A percentile compares a stretch with the other conserved stretches of the same genome.
These are phyloP conservation scores for Aegithalos caudatus DNA, from an alignment of 2,113 vertebrate species.

Conservation along the genomic window DNA sequence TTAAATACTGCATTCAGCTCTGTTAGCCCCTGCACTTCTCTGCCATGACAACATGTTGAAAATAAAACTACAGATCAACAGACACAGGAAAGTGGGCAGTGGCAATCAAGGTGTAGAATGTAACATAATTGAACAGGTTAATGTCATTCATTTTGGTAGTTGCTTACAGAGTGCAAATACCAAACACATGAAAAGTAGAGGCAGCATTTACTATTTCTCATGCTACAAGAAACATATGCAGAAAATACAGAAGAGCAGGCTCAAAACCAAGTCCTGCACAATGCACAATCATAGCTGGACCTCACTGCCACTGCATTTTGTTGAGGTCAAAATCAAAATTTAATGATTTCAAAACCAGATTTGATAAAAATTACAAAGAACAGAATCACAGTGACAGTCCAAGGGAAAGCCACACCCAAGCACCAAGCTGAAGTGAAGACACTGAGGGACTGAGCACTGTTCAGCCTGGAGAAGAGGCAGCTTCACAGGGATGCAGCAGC, in stretches of 20 bases:
- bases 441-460: neutral
- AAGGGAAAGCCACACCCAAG: neutral
- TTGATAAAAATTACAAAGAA: neutral
- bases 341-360: neutral
- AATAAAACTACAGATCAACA: neutral
- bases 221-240: neutral
- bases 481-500: neutral
- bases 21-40: neutral
- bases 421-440: neutral
- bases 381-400: neutral
- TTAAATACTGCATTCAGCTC: neutral
- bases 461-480: neutral
- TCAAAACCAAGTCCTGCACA: neutral
- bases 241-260: neutral
- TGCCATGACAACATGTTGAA: neutral
- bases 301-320: neutral
- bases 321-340: neutral
- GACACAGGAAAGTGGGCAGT: neutral
- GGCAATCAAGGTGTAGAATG: neutral
- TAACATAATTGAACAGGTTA: neutral
- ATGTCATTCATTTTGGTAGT: neutral
- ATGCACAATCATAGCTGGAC: neutral
- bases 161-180: neutral
- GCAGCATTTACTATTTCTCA: neutral
- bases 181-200: neutral